Evolutionary conservation across 1,140 invertebrate genomes (phyloP).

Genomic region (Akabosia matsudoensis): DNA sequence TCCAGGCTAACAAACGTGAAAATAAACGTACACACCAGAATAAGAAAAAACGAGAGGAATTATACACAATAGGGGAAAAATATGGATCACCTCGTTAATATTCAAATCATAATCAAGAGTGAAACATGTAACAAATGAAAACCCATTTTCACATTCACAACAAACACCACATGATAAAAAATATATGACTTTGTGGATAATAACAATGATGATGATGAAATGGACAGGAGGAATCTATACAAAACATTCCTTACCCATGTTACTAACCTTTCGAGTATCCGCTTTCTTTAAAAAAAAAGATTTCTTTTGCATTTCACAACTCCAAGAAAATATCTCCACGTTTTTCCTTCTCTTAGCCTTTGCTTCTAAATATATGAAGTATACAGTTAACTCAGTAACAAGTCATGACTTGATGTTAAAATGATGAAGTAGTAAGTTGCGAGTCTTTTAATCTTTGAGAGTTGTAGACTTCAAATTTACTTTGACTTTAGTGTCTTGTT

Average conservation of each 20-base stretch:
- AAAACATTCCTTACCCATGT: not conserved
- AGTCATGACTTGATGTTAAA: too few species aligned
- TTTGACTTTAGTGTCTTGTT: not conserved
- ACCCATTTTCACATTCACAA: slow-evolving; percentile 16
- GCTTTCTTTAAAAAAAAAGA: too few species aligned
- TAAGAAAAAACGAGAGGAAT: slow-evolving; percentile 7
- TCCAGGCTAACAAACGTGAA: not conserved
- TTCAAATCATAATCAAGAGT: slow-evolving; percentile 11
- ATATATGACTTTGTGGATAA: not conserved
- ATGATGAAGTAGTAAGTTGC: too few species aligned
- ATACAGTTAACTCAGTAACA: too few species aligned
- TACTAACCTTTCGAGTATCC: too few species aligned
- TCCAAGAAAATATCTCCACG: too few species aligned
- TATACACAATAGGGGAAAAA: not conserved
- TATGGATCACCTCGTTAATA: slow-evolving; percentile 24
- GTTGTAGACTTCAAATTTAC: too few species aligned
- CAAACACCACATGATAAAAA: not conserved
- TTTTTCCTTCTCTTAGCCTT: too few species aligned
- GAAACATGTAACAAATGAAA: not conserved
- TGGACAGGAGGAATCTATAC: not conserved
- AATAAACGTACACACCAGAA: not conserved
- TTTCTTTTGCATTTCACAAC: too few species aligned
- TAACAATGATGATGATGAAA: slow-evolving; percentile 12
- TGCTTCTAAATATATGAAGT: too few species aligned
- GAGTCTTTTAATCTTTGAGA: too few species aligned